These are phyloP conservation scores for Amphimedon queenslandica DNA, from an alignment of 37 sponge, comb jelly and placozoan genomes.

Conservation along the genomic window DNA sequence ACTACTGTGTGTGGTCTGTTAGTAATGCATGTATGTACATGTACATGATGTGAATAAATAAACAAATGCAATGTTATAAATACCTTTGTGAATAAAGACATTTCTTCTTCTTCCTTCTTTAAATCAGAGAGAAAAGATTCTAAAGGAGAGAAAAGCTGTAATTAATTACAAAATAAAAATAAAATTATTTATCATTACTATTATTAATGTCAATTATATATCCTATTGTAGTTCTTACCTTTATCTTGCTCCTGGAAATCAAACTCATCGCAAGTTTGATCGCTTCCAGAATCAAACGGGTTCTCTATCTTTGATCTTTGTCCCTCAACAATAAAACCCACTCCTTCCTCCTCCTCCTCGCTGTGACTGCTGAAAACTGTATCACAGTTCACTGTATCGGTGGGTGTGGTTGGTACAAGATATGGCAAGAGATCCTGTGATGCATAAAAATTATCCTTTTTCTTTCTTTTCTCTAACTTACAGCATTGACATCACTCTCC, in stretches of 20 bases:
- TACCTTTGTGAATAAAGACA: background rate
- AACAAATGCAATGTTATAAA: too few species aligned
- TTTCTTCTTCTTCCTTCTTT: conserved; percentile 33
- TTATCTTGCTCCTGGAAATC: too few species aligned
- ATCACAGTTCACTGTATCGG: background rate
- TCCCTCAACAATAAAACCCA: too few species aligned
- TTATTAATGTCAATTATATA: background rate
- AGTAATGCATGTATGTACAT: conserved; percentile 2
- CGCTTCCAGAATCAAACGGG: conserved; percentile 9
- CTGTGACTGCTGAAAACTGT: background rate
- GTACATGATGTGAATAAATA: too few species aligned
- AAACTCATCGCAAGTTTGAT: too few species aligned
- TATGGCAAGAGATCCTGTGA: background rate
- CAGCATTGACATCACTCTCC: too few species aligned
- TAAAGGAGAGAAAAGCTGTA: background rate
- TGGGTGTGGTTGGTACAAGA: background rate
- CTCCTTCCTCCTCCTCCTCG: background rate
- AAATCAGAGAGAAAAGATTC: conserved; percentile 39
- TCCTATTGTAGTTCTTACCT: background rate
- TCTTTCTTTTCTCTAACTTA: background rate
- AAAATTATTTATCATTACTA: background rate
- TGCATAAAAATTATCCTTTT: too few species aligned
- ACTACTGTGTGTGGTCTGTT: background rate
- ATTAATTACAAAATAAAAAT: background rate
- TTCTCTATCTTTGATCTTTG: background rate